phyloP scores from a whole-genome alignment of 2,113 vertebrate genomes.

The Sapajus apella region DNA sequence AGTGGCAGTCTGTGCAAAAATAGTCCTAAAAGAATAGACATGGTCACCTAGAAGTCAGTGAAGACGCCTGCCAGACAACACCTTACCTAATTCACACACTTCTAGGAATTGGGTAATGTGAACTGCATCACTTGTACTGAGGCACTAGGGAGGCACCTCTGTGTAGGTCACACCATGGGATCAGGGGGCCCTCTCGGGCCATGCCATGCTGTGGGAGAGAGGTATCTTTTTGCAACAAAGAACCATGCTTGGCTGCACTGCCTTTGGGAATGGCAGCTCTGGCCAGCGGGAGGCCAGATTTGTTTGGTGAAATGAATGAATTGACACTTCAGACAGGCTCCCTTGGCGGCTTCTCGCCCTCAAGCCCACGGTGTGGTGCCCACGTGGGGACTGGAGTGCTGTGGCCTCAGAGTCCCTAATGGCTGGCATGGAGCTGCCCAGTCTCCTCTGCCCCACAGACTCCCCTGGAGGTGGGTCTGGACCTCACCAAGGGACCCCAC shows the following conservation, averaged over 20 bases:
- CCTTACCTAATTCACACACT: neutral
- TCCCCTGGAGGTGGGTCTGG: neutral
- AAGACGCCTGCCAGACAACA: neutral
- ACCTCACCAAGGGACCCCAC: neutral
- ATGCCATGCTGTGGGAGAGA: rapidly evolving
- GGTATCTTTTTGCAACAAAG: neutral
- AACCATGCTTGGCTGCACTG: neutral
- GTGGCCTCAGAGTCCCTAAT: neutral
- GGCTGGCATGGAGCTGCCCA: neutral
- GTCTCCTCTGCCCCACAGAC: neutral
- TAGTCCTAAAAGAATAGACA: neutral
- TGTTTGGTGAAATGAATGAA: neutral
- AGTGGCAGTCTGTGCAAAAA: neutral
- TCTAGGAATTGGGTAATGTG: neutral
- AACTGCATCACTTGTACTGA: neutral
- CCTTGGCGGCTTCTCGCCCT: neutral
- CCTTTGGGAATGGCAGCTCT: neutral
- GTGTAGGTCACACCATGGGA: neutral
- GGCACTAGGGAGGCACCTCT: neutral
- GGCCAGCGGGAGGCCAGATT: neutral
- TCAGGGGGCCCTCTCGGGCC: too few species aligned
- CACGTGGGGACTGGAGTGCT: neutral
- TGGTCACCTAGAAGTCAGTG: neutral
- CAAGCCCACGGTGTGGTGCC: neutral
- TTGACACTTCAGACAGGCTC: neutral